A percentile compares a stretch with the other conserved stretches of the same genome.
phyloP scores from a whole-genome alignment of 2,797 vertebrate genomes.

The Platalea minor region DNA sequence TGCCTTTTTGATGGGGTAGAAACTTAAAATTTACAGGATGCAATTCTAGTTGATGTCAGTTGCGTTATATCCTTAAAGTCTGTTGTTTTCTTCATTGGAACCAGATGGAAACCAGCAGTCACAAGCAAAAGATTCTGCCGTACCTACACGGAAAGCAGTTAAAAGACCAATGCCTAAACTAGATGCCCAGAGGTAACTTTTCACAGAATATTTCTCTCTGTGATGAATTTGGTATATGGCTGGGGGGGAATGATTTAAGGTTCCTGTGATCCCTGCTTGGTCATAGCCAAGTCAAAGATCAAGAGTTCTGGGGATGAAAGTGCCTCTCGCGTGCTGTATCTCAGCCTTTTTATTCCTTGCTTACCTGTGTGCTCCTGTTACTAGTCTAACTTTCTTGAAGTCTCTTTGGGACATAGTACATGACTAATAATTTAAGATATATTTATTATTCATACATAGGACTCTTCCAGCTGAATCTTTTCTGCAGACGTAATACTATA shows the following conservation, averaged over 20 bases:
- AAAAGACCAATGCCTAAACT: conserved; percentile 88
- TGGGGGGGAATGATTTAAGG: neutral
- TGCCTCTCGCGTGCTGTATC: neutral
- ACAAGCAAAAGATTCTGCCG: conserved; percentile 76
- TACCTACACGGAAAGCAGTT: conserved; percentile 76
- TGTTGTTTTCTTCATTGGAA: neutral
- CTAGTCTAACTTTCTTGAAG: neutral
- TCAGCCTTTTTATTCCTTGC: neutral
- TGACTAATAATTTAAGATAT: neutral
- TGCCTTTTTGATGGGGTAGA: neutral
- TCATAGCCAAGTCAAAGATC: neutral
- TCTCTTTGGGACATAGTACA: neutral
- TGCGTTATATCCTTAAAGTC: neutral
- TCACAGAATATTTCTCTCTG: neutral
- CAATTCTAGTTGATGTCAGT: neutral
- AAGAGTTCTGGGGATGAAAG: neutral
- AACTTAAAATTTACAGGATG: accelerated
- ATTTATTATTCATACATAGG: neutral
- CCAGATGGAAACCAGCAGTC: conserved; percentile 29
- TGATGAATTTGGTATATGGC: neutral
- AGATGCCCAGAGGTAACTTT: conserved; percentile 87
- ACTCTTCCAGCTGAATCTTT: neutral
- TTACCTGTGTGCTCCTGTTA: neutral
- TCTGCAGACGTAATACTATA: neutral
- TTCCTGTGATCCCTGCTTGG: neutral